These are phyloP conservation scores for Coracopsis vasa DNA, from an alignment of 2,113 vertebrate genomes.

Conservation along the genomic window DNA sequence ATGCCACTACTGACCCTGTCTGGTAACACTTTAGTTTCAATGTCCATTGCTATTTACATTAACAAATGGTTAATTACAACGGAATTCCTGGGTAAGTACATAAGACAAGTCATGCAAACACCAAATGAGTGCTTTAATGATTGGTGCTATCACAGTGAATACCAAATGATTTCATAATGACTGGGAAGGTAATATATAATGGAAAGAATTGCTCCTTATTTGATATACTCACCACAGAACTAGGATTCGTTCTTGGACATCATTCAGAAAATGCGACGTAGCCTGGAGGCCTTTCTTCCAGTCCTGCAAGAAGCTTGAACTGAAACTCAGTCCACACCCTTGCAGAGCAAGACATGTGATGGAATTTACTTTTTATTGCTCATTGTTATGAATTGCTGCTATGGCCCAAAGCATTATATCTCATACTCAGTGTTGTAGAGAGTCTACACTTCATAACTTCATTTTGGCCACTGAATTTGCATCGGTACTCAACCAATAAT, in stretches of 20 bases:
- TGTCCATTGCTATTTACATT: slow-evolving; percentile 75
- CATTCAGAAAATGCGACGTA: slow-evolving; percentile 49
- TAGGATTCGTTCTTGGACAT: slow-evolving; percentile 62
- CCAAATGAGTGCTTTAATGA: slow-evolving; percentile 77
- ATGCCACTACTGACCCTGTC: slow-evolving; percentile 53
- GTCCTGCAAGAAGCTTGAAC: background rate
- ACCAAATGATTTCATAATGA: slow-evolving; percentile 78
- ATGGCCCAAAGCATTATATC: background rate
- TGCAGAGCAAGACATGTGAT: background rate
- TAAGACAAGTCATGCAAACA: slow-evolving; percentile 69
- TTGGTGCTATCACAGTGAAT: slow-evolving; percentile 76
- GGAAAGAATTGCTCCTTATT: slow-evolving; percentile 66
- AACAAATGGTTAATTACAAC: slow-evolving; percentile 78
- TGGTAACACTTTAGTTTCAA: slow-evolving; percentile 68
- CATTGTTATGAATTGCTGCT: slow-evolving; percentile 46
- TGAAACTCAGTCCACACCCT: slow-evolving; percentile 18
- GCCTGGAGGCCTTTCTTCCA: slow-evolving; percentile 41
- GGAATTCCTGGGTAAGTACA: slow-evolving; percentile 69
- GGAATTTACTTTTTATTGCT: slow-evolving; percentile 54
- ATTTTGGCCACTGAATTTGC: background rate
- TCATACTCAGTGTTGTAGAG: background rate
- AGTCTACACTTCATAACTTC: background rate
- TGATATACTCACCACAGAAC: slow-evolving; percentile 63
- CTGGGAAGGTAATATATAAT: slow-evolving; percentile 70
- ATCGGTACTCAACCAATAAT: background rate